Evolutionary conservation across 2,797 vertebrate genomes (phyloP).

Genomic region (Leptoclinus maculatus): DNA sequence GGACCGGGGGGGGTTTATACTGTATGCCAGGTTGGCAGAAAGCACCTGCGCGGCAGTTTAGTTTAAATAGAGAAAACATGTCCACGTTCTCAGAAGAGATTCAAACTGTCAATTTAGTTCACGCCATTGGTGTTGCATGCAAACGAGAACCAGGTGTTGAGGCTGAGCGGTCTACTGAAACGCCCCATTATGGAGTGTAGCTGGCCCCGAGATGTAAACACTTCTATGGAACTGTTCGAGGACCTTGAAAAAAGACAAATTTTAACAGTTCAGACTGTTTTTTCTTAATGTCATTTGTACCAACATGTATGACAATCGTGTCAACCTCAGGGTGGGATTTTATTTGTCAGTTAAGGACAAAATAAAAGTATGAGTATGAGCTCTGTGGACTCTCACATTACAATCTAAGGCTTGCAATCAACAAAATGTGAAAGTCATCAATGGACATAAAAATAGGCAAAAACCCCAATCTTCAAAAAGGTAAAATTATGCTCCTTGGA

Average conservation of each 20-base stretch:
- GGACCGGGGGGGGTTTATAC: too few relatives aligned
- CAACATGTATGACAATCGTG: background rate
- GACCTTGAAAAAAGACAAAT: background rate
- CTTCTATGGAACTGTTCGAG: background rate
- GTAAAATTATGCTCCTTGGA: too few relatives aligned
- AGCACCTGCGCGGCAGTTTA: background rate
- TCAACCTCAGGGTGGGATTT: background rate
- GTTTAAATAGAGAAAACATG: background rate
- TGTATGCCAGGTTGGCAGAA: background rate
- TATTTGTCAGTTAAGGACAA: background rate
- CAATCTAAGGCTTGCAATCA: too few relatives aligned
- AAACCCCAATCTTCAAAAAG: too few relatives aligned
- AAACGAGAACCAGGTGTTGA: background rate
- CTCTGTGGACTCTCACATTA: background rate
- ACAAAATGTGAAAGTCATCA: too few relatives aligned
- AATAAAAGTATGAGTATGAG: background rate
- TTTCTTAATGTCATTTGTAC: background rate
- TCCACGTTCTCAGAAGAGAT: background rate
- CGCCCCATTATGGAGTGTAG: background rate
- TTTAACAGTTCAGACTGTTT: background rate
- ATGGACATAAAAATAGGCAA: too few relatives aligned
- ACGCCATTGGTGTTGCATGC: background rate
- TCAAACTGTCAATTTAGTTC: background rate
- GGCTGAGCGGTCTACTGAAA: background rate
- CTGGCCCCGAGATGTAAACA: background rate